Conservation (phyloP, 2,113 vertebrate species). For the Aptenodytes patagonicus region DNA sequence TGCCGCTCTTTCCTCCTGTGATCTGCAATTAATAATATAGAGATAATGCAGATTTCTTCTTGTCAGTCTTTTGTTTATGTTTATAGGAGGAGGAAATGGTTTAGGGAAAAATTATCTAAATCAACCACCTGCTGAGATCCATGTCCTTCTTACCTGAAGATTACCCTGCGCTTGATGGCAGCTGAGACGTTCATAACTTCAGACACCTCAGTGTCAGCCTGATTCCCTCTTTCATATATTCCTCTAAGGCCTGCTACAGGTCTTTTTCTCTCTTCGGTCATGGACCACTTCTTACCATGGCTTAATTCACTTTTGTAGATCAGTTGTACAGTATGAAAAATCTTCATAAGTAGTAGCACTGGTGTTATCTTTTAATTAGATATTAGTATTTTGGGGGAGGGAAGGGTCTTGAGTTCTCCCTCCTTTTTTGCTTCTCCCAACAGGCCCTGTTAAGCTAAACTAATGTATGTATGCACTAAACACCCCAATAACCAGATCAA, state of each 20-base stretch:
- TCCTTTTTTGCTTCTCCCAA: neutral
- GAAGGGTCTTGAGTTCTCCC: neutral
- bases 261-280: neutral
- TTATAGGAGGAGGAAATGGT: neutral
- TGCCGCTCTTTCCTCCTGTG: neutral
- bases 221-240: neutral
- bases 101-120: neutral
- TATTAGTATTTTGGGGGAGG: neutral
- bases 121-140: conserved; percentile 11
- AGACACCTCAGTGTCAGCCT: neutral
- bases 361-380: neutral
- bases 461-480: neutral
- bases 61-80: neutral
- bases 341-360: neutral
- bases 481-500: neutral
- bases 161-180: neutral
- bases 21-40: conserved; percentile 1
- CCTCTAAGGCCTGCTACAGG: neutral
- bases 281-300: neutral
- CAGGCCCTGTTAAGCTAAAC: neutral
- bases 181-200: neutral
- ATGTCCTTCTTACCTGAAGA: neutral
- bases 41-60: neutral
- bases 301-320: neutral
- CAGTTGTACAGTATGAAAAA: neutral